Evolutionary conservation across 2,113 vertebrate species (phyloP).

Genomic region (Tichodroma muraria): DNA sequence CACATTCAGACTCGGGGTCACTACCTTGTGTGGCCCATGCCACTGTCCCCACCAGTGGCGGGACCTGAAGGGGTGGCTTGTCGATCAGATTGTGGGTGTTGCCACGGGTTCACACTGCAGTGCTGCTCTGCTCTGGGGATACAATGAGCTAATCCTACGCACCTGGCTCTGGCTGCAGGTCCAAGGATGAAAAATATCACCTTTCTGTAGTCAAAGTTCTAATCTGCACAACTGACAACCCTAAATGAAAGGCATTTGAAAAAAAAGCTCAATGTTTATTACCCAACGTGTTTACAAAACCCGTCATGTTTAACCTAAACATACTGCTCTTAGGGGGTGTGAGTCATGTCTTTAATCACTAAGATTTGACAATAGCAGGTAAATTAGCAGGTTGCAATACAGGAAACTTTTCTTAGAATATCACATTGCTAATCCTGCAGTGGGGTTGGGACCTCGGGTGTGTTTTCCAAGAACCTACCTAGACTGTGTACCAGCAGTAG

Average conservation of each 20-base stretch:
- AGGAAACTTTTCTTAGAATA: neutral
- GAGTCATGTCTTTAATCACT: neutral
- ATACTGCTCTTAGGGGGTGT: neutral
- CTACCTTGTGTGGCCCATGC: neutral
- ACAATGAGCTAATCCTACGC: neutral
- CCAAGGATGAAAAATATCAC: neutral
- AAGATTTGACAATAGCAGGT: neutral
- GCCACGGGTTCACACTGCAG: neutral
- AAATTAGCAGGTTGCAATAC: neutral
- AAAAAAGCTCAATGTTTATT: neutral
- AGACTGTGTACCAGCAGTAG: neutral
- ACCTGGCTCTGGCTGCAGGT: neutral
- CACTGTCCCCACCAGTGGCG: neutral
- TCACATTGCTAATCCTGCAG: neutral
- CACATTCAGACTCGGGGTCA: neutral
- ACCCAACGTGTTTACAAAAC: neutral
- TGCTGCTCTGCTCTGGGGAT: neutral
- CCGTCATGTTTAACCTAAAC: neutral
- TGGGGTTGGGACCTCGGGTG: neutral
- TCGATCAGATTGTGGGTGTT: neutral
- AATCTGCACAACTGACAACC: neutral
- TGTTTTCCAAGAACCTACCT: neutral
- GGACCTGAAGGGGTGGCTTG: neutral
- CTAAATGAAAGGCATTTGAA: neutral
- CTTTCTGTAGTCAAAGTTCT: neutral